phyloP scores from a whole-genome alignment of 1,140 invertebrate genomes.

The Drosophila insularis region DNA sequence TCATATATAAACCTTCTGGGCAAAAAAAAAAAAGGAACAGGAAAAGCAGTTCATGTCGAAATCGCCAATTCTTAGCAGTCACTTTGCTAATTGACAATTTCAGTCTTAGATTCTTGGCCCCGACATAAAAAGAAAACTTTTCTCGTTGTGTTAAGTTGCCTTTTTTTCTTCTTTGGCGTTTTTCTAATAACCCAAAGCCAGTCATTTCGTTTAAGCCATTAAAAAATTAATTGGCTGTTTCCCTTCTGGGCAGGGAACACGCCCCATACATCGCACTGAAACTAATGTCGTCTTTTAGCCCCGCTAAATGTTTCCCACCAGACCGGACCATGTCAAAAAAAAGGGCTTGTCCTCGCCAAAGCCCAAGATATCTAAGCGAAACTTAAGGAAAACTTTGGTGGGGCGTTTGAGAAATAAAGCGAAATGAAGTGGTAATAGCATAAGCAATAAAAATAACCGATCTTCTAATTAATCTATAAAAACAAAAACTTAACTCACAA shows the following conservation, averaged over 20 bases:
- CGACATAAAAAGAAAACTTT: conserved; percentile 39
- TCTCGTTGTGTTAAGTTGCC: conserved; percentile 15
- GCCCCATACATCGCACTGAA: conserved; percentile 72
- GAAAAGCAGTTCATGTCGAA: conserved; percentile 33
- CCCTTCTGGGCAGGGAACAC: conserved; percentile 45
- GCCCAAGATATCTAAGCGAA: conserved; percentile 29
- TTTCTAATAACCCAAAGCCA: conserved; percentile 70
- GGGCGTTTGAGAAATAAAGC: conserved; percentile 12
- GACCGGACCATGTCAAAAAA: conserved; percentile 47
- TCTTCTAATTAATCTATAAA: no score
- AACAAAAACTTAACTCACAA: no score
- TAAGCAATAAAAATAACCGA: neutral
- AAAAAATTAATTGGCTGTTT: conserved; percentile 77
- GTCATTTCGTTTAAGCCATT: conserved; percentile 77
- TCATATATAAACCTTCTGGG: neutral
- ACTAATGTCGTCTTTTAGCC: conserved; percentile 69
- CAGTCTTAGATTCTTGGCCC: conserved; percentile 23
- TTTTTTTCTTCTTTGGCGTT: conserved; percentile 29
- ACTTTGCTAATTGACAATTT: conserved; percentile 80
- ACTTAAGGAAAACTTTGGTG: conserved; percentile 18
- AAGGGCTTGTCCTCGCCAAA: conserved; percentile 60
- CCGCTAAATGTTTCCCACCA: conserved; percentile 69
- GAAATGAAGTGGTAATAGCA: neutral
- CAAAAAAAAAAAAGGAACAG: neutral
- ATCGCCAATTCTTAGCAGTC: conserved; percentile 56